Evolutionary conservation across 2,797 vertebrate species (phyloP), one percentile per base, ranked within the genome.

Genomic region (Schizothorax lantsangensis): DNA sequence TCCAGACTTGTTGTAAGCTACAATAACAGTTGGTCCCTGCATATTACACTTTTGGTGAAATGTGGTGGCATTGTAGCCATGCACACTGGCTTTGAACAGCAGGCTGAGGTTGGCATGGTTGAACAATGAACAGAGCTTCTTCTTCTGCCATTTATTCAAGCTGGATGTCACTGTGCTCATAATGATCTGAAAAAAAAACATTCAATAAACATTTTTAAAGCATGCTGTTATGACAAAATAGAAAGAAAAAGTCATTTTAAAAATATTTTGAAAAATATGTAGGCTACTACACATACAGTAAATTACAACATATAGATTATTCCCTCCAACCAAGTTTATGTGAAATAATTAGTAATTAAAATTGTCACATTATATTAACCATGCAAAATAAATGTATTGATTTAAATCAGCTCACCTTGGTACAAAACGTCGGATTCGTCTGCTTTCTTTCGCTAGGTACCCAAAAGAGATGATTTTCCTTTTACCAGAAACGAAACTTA

Each of bases 51-150:
- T 88, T 33, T 1, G 0, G 74, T 94, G 91, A 83, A 95, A 95
- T 17, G 23, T 54, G 9, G 0, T 1, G 8, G n/a, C 36, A 2
- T 33, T 59, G 88, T 88, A 93, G 17, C 90, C 87, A 8, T 94
- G 93, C 57, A 94, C 26, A 11, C 88, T 93, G 87, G 93, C 93
- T 90, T 94, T 95, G 90, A 91, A 93, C 68, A 95, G 93, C 85
- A 95, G 92, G 79, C 92, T 92, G 30, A 95, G 87, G 47, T 79
- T 91, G 71, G 47, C 87, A 2, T 87, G 64, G 33, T 88, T 84
- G 1, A 95, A 75, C 62, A 95, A 90, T 62, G 92, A 92, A 62
- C 90, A 83, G 38, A 95, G 83, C 89, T 89, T 59, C 36, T 71
- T 90, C 85, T 90, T 78, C 89, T 94, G 91, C 21, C 79, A 49